These are phyloP conservation scores for Plebejus anna DNA, from an alignment of 2,888 invertebrate species.

Conservation along the genomic window DNA sequence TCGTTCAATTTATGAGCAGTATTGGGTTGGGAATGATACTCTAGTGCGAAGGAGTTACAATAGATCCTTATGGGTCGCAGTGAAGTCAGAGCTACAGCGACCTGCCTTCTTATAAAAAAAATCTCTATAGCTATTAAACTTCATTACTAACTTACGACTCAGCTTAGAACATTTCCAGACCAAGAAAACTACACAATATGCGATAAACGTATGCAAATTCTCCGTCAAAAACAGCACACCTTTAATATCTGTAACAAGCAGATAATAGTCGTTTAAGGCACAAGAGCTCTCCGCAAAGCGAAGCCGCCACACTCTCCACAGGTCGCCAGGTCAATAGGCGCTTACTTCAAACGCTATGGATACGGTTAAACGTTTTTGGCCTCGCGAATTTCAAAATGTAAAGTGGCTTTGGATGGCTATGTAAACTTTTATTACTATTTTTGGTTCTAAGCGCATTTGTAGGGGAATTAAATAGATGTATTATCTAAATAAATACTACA, in stretches of 20 bases:
- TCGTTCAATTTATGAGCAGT: no score
- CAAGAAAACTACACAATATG: background rate
- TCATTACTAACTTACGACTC: no score
- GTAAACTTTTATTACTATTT: background rate
- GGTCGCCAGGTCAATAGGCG: slow-evolving; percentile 27
- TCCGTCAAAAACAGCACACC: slow-evolving; percentile 17
- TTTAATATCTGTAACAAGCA: slow-evolving; percentile 22
- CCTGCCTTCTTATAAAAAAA: no score
- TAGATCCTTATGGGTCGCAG: no score
- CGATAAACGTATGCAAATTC: background rate
- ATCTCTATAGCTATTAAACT: no score
- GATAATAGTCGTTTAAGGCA: slow-evolving; percentile 50
- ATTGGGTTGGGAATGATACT: no score
- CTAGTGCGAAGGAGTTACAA: no score
- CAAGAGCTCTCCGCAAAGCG: slow-evolving; percentile 42
- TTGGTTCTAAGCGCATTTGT: background rate
- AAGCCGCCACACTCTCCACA: slow-evolving; percentile 18
- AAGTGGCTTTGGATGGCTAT: background rate
- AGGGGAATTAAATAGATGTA: background rate
- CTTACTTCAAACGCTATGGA: slow-evolving; percentile 26
- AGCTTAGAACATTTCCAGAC: no score
- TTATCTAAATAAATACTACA: no score
- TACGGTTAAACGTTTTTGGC: slow-evolving; percentile 14
- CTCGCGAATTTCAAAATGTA: slow-evolving; percentile 12
- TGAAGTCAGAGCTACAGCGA: no score